Evolutionary conservation across 64 coral and sea anemone species (phyloP), one percentile per base, ranked within the genome.

Genomic region (Stichodactyla mertensii): DNA sequence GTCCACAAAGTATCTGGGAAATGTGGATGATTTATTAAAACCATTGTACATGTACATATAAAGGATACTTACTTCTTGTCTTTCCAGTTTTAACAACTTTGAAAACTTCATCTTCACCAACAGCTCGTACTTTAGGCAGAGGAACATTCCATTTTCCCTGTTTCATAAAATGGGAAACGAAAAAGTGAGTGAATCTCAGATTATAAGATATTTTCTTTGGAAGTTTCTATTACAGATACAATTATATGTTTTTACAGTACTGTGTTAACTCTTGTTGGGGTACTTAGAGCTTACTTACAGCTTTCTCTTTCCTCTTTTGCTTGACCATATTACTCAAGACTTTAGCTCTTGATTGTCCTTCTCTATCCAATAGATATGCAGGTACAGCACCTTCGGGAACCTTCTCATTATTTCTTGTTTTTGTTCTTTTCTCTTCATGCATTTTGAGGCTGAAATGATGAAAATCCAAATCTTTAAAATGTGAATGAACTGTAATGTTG

Each of bases 81-180:
- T 92, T 95, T 55, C 97, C 97, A 90, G 97, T 95, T 90, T 80
- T 99, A 24, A 99, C 86, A 82, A 99, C 86, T 77, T 99, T 99
- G 57, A 99, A 99, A 55, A 99, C 97, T 80, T 99, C 97, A 87
- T 89, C 93, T 89, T 99, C 97, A 22, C 97, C 97, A 52, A 99
- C 97, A 77, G 97, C 97, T 86, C 88, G 85, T 0, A 99, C 97
- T 92, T 99, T 99, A 18, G 97, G 97, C 23, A 99, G 79, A 20
- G 97, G 97, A 51, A 99, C 97, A 88, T 95, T 90, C 97, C 97
- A 99, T 71, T 99, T 99, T 2, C 97, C 97, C 95, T 98, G 53
- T 27, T 74, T 27, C 1, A 20, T 54, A 82, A 57, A 55, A 8
- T 18, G 19, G 13, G 14, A 26, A 82, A 22, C 0, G 2, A 82